phyloP scores from a whole-genome alignment of 2,797 vertebrate species.

The Molossus molossus region DNA sequence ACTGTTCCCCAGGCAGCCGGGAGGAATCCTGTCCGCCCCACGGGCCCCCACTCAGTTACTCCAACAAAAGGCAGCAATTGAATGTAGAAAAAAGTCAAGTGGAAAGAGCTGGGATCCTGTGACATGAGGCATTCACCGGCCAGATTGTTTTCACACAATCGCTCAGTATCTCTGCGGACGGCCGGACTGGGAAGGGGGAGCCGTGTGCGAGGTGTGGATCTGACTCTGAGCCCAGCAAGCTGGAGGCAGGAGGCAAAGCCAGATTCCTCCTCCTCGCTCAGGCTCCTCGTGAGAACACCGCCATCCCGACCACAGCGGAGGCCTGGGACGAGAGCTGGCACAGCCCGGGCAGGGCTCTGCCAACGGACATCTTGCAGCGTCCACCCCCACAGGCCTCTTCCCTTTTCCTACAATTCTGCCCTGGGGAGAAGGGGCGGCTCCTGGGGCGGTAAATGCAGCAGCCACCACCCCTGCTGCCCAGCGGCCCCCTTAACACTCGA shows the following conservation, averaged over 20 bases:
- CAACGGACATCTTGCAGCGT: not conserved
- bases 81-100: slow-evolving; percentile 74
- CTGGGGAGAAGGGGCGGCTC: not conserved
- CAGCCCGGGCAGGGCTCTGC: not conserved
- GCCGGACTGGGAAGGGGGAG: slow-evolving; percentile 31
- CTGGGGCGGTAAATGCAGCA: not conserved
- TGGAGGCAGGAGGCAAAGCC: not conserved
- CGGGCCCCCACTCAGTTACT: slow-evolving; percentile 5
- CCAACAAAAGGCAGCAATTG: slow-evolving; percentile 79
- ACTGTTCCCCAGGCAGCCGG: slow-evolving; percentile 74
- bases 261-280: not conserved
- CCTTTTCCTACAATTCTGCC: not conserved
- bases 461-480: too few relatives aligned
- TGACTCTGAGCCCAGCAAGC: not conserved
- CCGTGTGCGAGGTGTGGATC: slow-evolving; percentile 57
- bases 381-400: not conserved
- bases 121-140: slow-evolving; percentile 54
- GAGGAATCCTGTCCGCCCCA: slow-evolving; percentile 69
- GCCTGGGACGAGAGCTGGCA: not conserved
- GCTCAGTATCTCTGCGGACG: slow-evolving; percentile 55
- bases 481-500: not conserved
- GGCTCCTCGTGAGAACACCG: not conserved
- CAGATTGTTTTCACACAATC: slow-evolving; percentile 80
- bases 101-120: slow-evolving; percentile 73
- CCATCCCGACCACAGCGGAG: not conserved